A percentile compares a stretch with the other conserved stretches of the same genome.
These are phyloP conservation scores for Ceuthmochares aereus DNA, from an alignment of 2,113 vertebrate genomes.

Conservation along the genomic window DNA sequence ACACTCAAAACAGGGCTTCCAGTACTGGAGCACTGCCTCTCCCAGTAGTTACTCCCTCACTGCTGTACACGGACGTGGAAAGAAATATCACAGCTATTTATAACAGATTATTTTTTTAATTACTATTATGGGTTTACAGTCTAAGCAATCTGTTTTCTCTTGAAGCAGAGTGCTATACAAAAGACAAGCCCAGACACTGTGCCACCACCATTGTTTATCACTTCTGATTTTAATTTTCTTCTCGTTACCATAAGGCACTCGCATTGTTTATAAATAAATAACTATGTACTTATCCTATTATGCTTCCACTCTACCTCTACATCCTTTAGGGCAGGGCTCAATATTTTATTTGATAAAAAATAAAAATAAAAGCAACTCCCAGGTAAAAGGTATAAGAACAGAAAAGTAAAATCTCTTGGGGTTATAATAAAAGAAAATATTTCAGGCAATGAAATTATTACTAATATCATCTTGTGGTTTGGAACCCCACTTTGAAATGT, in stretches of 20 bases:
- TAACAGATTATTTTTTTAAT: neutral
- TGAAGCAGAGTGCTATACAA: neutral
- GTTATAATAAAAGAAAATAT: neutral
- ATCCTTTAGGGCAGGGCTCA: neutral
- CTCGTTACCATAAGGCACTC: neutral
- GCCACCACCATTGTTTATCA: neutral
- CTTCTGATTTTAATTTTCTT: slow-evolving; percentile 12
- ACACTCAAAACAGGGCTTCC: neutral
- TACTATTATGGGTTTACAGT: neutral
- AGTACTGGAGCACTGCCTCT: neutral
- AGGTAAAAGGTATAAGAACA: neutral
- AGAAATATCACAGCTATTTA: neutral
- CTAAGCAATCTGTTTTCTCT: neutral
- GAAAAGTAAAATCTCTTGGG: neutral
- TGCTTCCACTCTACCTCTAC: neutral
- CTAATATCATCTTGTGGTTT: neutral
- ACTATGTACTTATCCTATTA: neutral
- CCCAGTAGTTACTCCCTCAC: neutral
- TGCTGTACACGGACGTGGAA: neutral
- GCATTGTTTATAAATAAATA: slow-evolving; percentile 25
- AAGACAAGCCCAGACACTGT: neutral
- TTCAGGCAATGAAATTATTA: neutral
- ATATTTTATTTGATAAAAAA: neutral
- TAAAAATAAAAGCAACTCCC: neutral
- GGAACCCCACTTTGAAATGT: neutral